These are phyloP conservation scores for Adelognathus sp. DNA, from an alignment of 2,888 invertebrate genomes.

Conservation along the genomic window DNA sequence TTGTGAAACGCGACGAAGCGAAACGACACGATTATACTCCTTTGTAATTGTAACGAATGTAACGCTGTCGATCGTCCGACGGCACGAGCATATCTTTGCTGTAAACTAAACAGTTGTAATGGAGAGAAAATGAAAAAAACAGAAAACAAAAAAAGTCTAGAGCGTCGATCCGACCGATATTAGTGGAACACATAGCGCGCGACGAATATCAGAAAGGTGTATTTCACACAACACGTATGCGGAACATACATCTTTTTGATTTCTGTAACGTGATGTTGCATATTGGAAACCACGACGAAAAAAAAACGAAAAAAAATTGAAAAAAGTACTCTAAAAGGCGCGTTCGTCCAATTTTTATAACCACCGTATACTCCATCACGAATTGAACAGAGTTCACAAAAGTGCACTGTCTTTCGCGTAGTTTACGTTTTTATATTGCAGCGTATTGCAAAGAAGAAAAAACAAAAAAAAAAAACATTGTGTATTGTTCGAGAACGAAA, in stretches of 20 bases:
- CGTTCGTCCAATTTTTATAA: constrained; percentile 45
- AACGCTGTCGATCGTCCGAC: constrained; percentile 26
- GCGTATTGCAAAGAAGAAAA: constrained; percentile 8
- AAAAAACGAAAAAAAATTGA: background rate
- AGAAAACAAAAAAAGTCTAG: background rate
- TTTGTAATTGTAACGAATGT: constrained; percentile 43
- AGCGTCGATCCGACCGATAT: constrained; percentile 7
- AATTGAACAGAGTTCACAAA: constrained; percentile 20
- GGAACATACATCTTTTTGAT: too few relatives aligned
- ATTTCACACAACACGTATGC: too few relatives aligned
- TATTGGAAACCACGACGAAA: too few relatives aligned
- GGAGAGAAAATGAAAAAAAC: too few relatives aligned
- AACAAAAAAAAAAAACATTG: background rate
- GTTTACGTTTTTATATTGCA: constrained; percentile 29
- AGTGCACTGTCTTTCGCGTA: constrained; percentile 26
- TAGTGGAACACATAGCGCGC: background rate
- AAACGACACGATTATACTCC: constrained; percentile 43
- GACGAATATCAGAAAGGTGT: constrained; percentile 15
- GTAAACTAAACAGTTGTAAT: constrained; percentile 15
- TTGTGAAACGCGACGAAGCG: constrained; percentile 22
- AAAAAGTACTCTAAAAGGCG: constrained; percentile 13
- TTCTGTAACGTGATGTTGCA: background rate
- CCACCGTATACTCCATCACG: constrained; percentile 15
- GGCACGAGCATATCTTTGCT: constrained; percentile 40
- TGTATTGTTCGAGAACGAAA: constrained; percentile 18